A percentile compares a stretch with the other conserved stretches of the same genome.
Conservation (phyloP, 2,113 vertebrate species). For the Ictidomys tridecemlineatus region DNA sequence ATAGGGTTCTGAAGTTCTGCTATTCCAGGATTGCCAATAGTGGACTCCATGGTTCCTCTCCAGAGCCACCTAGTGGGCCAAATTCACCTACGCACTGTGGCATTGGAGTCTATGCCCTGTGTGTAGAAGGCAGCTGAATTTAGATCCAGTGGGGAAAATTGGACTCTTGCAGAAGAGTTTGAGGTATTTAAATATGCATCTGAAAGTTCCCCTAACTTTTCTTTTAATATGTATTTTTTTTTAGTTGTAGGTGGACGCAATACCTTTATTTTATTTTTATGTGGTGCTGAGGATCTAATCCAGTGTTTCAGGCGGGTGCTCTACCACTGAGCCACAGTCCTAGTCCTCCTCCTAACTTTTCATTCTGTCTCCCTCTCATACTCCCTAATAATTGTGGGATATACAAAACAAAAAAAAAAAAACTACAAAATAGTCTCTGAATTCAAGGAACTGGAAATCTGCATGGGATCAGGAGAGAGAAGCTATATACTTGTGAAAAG, state of each 20-base stretch:
- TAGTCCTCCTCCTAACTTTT: not conserved
- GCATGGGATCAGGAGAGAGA: not conserved
- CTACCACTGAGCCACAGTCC: too few relatives aligned
- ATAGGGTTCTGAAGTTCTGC: not conserved
- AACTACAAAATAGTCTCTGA: not conserved
- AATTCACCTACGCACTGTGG: too few relatives aligned
- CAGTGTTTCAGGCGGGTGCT: too few relatives aligned
- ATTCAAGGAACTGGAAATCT: not conserved
- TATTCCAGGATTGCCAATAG: rapidly evolving
- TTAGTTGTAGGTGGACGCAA: too few relatives aligned
- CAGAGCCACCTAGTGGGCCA: not conserved
- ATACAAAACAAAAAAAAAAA: not conserved
- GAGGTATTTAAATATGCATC: not conserved
- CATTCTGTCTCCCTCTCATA: not conserved
- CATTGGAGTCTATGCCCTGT: not conserved
- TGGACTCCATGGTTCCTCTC: not conserved
- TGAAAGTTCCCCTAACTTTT: not conserved
- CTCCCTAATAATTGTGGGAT: not conserved
- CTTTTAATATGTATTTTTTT: too few relatives aligned
- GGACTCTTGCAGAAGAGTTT: not conserved
- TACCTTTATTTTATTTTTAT: too few relatives aligned
- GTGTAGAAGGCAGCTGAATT: not conserved
- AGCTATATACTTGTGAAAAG: not conserved
- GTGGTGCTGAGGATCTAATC: too few relatives aligned
- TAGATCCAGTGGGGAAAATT: not conserved